Base-by-base conservation (phyloP, 2,888 invertebrate species). In the Maniola hyperantus region DNA sequence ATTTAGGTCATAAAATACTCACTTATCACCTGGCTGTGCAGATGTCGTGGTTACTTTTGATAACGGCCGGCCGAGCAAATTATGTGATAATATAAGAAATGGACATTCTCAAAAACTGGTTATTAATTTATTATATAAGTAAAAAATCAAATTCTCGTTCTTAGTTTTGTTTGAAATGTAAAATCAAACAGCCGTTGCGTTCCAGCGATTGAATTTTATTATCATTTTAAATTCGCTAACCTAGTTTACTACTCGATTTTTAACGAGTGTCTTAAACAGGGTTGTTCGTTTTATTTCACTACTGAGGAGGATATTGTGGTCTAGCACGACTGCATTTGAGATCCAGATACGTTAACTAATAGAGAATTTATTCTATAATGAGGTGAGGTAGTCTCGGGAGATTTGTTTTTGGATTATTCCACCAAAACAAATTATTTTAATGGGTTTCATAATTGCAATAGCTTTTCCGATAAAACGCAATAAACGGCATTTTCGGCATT, bases 161-260 rank as follows among this genome's bases (percentile, higher is more conserved):
- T n/a, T 34, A 15, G 55, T 15, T 44, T 33, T n/a, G 59, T 44
- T 46, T 26, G 26, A 46, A 46, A 44, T 5, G 59, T 59, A 34
- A 59, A 59, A 15, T 58, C 55, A 58, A 59, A 58, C 42, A 42
- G 57, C 18, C 48, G 34, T 42, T 54, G 59, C 55, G 55, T 67
- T 68, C 59, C 54, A 58, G 53, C 44, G 15, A 48, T 48, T 48
- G 63, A 62, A 67, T 55, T 69, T 15, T 63, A 68, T 66, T 67
- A 57, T 36, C 53, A 62, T 55, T 44, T 48, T 26, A 66, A 53
- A 64, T 65, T 11, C 50, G 57, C 62, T 65, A 63, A 54, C 58
- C 71, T 66, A 64, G 36, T 55, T 65, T 39, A 34, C 20, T 53
- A 51, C 39, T 51, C 36, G 46, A 55, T 58, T 62, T 51, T 65